Evolutionary conservation across 2,797 vertebrate species (phyloP).

Genomic region (Morus bassanus): DNA sequence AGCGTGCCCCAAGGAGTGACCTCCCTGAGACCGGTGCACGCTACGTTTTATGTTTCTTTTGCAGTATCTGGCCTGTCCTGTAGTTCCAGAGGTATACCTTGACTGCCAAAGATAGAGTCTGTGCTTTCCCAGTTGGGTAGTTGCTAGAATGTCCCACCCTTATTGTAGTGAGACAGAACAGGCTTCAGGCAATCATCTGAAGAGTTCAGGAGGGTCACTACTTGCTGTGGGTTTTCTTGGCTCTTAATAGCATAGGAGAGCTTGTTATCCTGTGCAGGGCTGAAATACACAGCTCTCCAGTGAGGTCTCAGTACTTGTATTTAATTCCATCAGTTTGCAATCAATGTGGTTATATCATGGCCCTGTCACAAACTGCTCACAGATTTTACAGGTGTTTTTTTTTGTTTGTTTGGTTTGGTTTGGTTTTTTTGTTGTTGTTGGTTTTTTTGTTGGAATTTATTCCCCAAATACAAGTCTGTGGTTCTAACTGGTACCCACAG

Average conservation of each 20-base stretch:
- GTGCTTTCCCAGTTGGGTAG: background rate
- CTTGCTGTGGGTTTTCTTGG: background rate
- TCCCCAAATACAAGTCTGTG: background rate
- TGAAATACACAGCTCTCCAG: background rate
- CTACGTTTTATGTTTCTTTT: background rate
- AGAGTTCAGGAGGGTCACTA: background rate
- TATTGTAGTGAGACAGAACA: background rate
- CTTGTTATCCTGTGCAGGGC: background rate
- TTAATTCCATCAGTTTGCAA: background rate
- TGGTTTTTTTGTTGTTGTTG: too few relatives aligned
- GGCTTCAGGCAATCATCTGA: background rate
- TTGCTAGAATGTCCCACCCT: background rate
- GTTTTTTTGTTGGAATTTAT: background rate
- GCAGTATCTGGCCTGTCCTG: background rate
- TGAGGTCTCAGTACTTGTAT: background rate
- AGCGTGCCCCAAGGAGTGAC: background rate
- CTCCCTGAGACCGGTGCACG: background rate
- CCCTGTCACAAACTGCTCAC: background rate
- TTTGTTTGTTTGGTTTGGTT: too few relatives aligned
- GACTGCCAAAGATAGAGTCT: background rate
- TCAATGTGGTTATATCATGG: background rate
- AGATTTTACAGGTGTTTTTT: background rate
- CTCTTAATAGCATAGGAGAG: background rate
- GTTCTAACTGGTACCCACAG: background rate
- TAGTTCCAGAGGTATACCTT: background rate